Evolutionary conservation across 1,140 invertebrate species (phyloP).

Genomic region (Drosophila trapezifrons): DNA sequence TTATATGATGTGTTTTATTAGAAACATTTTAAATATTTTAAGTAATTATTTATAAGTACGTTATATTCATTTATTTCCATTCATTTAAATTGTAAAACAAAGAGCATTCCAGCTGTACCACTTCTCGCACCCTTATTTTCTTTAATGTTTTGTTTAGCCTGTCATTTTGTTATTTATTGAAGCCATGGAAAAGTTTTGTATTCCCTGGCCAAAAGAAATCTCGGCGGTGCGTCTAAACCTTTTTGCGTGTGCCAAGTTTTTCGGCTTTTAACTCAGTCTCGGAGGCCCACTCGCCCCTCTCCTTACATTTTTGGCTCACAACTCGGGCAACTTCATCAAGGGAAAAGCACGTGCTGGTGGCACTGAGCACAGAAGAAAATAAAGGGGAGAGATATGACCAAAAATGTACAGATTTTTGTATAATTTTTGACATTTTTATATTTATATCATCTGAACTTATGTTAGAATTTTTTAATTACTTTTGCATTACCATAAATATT

Average conservation of each 20-base stretch:
- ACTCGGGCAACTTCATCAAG: conserved; percentile 68
- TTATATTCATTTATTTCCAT: not conserved
- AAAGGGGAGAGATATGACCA: not conserved
- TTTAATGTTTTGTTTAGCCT: conserved; percentile 36
- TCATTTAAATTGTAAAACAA: not conserved
- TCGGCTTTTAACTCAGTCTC: conserved; percentile 68
- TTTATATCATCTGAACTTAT: too few species aligned
- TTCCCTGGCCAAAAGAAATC: conserved; percentile 50
- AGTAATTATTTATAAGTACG: not conserved
- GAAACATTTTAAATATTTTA: not conserved
- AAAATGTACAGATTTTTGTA: not conserved
- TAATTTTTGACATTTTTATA: not conserved
- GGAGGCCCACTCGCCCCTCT: conserved; percentile 1
- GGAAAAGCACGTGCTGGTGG: conserved; percentile 49
- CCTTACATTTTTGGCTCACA: conserved; percentile 15
- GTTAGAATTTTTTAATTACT: too few species aligned
- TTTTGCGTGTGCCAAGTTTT: conserved; percentile 68
- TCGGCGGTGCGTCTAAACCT: conserved; percentile 67
- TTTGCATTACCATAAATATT: too few species aligned
- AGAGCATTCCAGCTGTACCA: conserved; percentile 4
- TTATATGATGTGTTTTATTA: too few species aligned
- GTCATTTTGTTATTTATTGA: conserved; percentile 75
- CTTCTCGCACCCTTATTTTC: not conserved
- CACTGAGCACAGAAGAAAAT: not conserved
- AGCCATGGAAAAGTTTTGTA: conserved; percentile 53